Base-by-base conservation (phyloP, 2,888 invertebrate species). In the Himalopsyche kuldschensis region DNA sequence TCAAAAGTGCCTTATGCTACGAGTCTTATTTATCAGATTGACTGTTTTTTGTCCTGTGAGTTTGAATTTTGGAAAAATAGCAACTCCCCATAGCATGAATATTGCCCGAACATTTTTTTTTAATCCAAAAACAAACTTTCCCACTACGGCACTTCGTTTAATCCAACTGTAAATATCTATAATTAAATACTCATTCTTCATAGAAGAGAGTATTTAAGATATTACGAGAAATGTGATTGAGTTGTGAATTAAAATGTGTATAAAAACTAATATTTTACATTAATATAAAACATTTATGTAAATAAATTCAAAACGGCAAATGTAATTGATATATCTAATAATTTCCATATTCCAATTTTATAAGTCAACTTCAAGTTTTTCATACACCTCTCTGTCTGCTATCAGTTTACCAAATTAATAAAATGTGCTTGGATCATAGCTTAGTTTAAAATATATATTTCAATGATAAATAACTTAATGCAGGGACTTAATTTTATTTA, bases 1-100 rank as follows among this genome's bases (percentile, higher is more conserved):
- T 82, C 35, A 41, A 79, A 82, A 82, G 82, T 82, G 82, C 82
- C 82, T 82, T 82, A 82, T 75, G 82, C 79, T 82, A 82, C 8
- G 76, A 76, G 76, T 35, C 41, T 35, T 76, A 41, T 76, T 20
- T 10, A 41, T 76, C 76, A 15, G 41, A 76, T 30, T 69, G 69
- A 20, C 69, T 30, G 69, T 69, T 69, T 69, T 48, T 69, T 69
- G 63, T 11, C 20, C 30, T 69, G 69, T 15, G 27, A 69, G 24
- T 69, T 69, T 30, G 30, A 69, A 69, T 30, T 69, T 69, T 24
- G 27, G 69, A 69, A 15, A 27, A 27, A 69, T 69, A 69, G 15
- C 69, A 15, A 27, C 69, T 69, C 27, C 15, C 41, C 41, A 41
- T 41, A 15, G 15, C 41, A 41, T 41, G 41, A 41, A 35, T 35